Conservation (phyloP, 2,888 invertebrate genomes). For the Nebria brevicollis region DNA sequence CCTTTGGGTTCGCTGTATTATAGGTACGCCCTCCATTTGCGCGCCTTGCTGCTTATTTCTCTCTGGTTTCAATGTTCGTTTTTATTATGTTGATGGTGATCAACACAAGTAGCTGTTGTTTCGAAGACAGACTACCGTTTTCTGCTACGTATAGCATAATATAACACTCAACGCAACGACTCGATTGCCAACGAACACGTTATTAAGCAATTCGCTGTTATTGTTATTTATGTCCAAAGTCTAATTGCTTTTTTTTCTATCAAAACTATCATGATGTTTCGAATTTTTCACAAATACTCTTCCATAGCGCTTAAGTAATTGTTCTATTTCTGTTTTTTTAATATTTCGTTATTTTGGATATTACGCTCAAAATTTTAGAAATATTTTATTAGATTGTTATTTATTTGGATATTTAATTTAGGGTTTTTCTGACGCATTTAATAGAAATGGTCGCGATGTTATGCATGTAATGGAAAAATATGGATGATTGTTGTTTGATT, state of each 20-base stretch:
- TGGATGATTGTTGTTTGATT: not conserved
- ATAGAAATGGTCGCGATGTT: too few relatives aligned
- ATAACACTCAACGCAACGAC: not conserved
- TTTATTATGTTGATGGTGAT: not conserved
- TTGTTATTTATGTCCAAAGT: not conserved
- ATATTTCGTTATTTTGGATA: too few relatives aligned
- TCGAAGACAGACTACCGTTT: not conserved
- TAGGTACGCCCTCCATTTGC: not conserved
- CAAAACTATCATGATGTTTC: not conserved
- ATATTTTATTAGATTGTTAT: too few relatives aligned
- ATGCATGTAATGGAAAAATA: too few relatives aligned
- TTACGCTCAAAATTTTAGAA: too few relatives aligned
- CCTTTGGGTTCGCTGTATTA: not conserved
- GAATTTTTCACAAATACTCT: too few relatives aligned
- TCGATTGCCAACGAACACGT: not conserved
- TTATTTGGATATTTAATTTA: too few relatives aligned
- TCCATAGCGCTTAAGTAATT: too few relatives aligned
- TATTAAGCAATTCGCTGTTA: not conserved
- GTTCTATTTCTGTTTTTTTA: too few relatives aligned
- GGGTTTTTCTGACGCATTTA: too few relatives aligned
- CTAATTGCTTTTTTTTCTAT: not conserved
- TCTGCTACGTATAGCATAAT: not conserved
- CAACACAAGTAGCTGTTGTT: conserved; percentile 1
- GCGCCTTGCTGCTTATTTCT: not conserved
- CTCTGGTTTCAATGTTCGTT: not conserved